These are phyloP conservation scores for Nomia melanderi DNA, from an alignment of 1,140 invertebrate genomes.

Conservation along the genomic window DNA sequence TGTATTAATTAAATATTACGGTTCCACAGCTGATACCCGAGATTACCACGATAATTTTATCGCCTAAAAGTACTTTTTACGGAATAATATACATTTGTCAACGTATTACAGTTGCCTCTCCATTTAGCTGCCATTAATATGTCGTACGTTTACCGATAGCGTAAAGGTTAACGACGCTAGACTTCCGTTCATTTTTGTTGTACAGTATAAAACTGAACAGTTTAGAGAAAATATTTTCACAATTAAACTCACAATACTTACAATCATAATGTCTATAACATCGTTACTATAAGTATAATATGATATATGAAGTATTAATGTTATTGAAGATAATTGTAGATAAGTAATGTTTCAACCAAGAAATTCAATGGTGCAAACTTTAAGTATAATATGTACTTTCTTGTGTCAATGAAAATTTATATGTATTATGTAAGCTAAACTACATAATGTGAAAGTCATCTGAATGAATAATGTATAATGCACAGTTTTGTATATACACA, in stretches of 20 bases:
- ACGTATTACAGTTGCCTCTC: not conserved
- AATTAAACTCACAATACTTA: not conserved
- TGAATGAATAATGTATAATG: slow-evolving; percentile 2
- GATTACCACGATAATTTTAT: slow-evolving; percentile 22
- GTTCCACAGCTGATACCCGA: slow-evolving; percentile 40
- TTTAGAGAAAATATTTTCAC: not conserved
- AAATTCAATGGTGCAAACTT: not conserved
- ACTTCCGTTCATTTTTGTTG: not conserved
- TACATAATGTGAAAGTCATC: slow-evolving; percentile 35
- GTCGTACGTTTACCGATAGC: not conserved
- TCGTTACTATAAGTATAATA: not conserved
- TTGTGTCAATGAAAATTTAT: not conserved
- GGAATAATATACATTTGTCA: slow-evolving; percentile 16
- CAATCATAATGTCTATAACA: not conserved
- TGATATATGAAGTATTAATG: slow-evolving; percentile 18
- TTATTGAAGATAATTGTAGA: not conserved
- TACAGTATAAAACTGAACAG: not conserved
- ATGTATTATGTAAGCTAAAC: slow-evolving; percentile 1
- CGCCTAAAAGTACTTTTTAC: slow-evolving; percentile 31
- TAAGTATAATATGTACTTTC: not conserved
- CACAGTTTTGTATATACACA: slow-evolving; percentile 19
- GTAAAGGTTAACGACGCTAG: not conserved
- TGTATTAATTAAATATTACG: slow-evolving; percentile 43
- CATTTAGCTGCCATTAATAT: slow-evolving; percentile 6
- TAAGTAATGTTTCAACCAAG: not conserved